Percentiles rank a stretch among this genome's conserved stretches.
Evolutionary conservation across 2,797 vertebrate species (phyloP).

Genomic region (Champsocephalus esox): DNA sequence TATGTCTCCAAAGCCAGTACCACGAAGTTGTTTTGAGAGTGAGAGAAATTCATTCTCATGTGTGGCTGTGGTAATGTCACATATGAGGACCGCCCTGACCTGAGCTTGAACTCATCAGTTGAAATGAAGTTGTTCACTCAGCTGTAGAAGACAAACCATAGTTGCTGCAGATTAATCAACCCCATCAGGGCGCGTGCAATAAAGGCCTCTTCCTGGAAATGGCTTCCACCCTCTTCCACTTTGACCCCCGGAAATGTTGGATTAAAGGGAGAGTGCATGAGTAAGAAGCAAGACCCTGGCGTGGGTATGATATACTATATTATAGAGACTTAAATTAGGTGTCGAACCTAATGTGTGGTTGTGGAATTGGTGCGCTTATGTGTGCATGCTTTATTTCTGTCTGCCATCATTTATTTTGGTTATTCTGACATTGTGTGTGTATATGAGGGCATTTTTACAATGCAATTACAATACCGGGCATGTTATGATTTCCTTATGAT

Average conservation of each 20-base stretch:
- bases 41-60: slow-evolving; percentile 93
- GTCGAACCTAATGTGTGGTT: slow-evolving; percentile 82
- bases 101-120: slow-evolving; percentile 96
- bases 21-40: slow-evolving; percentile 81
- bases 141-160: slow-evolving; percentile 98
- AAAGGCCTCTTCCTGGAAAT: slow-evolving; percentile 63
- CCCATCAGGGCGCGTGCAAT: slow-evolving; percentile 84
- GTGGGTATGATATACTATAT: slow-evolving; percentile 83
- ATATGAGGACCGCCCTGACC: slow-evolving; percentile 97
- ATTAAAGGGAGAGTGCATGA: slow-evolving; percentile 73
- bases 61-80: slow-evolving; percentile 90
- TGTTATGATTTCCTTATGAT: slow-evolving; percentile 67
- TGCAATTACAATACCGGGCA: slow-evolving; percentile 44
- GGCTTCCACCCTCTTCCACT: slow-evolving; percentile 69
- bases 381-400: slow-evolving; percentile 81
- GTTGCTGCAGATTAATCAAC: slow-evolving; percentile 94
- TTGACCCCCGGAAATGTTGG: slow-evolving; percentile 75
- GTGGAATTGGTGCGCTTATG: slow-evolving; percentile 79
- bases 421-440: slow-evolving; percentile 41
- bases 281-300: slow-evolving; percentile 54
- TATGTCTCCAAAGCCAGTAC: slow-evolving; percentile 75
- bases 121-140: slow-evolving; percentile 99
- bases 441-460: slow-evolving; percentile 52
- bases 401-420: slow-evolving; percentile 35
- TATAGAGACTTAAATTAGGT: slow-evolving; percentile 91